Percentiles rank a stretch among this genome's conserved stretches.
Evolutionary conservation across 2,797 vertebrate genomes (phyloP).

Genomic region (Sebastes diaconus): DNA sequence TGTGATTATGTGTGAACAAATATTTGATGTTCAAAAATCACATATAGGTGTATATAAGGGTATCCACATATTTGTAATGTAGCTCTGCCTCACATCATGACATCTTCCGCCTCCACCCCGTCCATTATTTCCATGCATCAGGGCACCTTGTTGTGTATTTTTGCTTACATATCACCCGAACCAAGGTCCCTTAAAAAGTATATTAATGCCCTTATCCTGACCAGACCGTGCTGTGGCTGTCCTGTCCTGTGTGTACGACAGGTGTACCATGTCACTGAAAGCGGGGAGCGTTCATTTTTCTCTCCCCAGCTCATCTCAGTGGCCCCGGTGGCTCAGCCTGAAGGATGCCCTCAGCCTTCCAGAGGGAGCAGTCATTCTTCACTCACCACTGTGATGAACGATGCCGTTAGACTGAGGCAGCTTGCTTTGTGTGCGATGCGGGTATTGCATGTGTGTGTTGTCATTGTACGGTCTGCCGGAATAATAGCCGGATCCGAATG

Average conservation of each 20-base stretch:
- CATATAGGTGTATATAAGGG: not conserved
- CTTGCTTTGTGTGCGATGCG: constrained; percentile 33
- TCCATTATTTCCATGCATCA: constrained; percentile 19
- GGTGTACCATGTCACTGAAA: constrained; percentile 47
- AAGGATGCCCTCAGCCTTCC: constrained; percentile 66
- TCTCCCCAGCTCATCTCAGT: constrained; percentile 37
- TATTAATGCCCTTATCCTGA: constrained; percentile 29
- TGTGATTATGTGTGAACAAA: not conserved
- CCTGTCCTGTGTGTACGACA: constrained; percentile 45
- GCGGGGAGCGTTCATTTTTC: constrained; percentile 28
- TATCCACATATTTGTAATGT: not conserved
- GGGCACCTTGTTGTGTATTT: constrained; percentile 26
- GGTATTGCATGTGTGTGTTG: constrained; percentile 38
- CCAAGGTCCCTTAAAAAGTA: constrained; percentile 44
- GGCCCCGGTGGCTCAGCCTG: constrained; percentile 52
- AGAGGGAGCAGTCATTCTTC: constrained; percentile 62
- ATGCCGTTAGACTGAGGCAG: constrained; percentile 48
- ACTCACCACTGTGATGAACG: constrained; percentile 62
- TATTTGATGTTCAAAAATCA: not conserved
- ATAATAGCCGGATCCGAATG: constrained; percentile 29
- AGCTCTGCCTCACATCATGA: not conserved
- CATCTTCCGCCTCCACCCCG: not conserved
- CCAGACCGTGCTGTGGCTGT: not conserved
- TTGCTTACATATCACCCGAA: constrained; percentile 28
- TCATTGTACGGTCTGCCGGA: constrained; percentile 46